Percentiles rank a stretch among this genome's conserved stretches.
Evolutionary conservation across 1,140 invertebrate species (phyloP).

Genomic region (Parasteatoda tepidariorum): DNA sequence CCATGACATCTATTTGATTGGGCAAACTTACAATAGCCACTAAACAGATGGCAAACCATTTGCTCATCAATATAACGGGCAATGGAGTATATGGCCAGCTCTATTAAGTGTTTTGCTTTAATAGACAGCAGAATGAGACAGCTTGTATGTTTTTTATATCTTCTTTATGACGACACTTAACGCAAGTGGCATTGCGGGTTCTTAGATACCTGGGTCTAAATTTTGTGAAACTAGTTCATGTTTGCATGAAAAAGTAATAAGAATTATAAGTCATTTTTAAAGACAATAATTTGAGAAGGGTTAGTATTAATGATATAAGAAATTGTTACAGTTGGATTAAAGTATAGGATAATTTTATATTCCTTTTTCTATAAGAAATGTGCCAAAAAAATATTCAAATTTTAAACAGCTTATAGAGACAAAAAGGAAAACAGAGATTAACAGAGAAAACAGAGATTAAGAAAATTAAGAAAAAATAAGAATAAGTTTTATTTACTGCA

Average conservation of each 20-base stretch:
- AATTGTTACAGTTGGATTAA: no score
- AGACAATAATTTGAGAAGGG: no score
- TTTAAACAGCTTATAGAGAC: no score
- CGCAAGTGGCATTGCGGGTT: background rate
- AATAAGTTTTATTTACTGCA: no score
- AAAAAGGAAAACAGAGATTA: no score
- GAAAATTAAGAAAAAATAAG: no score
- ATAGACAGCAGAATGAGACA: constrained; percentile 40
- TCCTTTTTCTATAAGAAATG: no score
- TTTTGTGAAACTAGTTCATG: background rate
- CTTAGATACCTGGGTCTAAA: background rate
- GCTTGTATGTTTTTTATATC: background rate
- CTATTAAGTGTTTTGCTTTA: background rate
- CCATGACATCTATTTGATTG: background rate
- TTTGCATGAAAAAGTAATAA: background rate
- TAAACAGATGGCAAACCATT: constrained; percentile 28
- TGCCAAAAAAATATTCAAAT: no score
- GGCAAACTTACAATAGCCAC: background rate
- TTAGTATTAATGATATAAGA: no score
- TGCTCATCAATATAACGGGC: constrained; percentile 49
- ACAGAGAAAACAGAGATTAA: no score
- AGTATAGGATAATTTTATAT: no score
- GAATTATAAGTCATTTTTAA: no score
- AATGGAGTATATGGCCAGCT: constrained; percentile 34
- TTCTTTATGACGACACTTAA: background rate